Conservation (phyloP, 2,797 vertebrate species). For the Centroberyx gerrardi region DNA sequence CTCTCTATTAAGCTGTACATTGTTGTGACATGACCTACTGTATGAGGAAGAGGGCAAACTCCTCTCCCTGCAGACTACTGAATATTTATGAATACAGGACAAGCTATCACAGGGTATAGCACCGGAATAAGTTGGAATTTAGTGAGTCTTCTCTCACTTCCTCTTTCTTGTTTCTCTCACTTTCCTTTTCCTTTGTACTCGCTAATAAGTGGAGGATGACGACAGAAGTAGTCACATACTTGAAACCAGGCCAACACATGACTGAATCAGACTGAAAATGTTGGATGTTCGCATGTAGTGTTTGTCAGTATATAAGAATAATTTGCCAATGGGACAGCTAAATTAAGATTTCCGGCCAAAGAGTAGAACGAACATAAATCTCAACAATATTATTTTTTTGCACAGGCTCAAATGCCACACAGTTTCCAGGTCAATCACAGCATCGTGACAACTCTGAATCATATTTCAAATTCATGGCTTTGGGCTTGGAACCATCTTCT, state of each 20-base stretch:
- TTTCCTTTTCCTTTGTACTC: slow-evolving; percentile 26
- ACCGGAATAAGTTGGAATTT: slow-evolving; percentile 10
- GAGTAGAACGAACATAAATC: too few relatives aligned
- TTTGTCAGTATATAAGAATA: slow-evolving; percentile 38
- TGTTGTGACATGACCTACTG: neutral
- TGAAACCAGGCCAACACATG: slow-evolving; percentile 32
- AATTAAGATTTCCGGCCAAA: too few relatives aligned
- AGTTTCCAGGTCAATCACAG: slow-evolving; percentile 17
- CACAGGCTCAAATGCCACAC: neutral
- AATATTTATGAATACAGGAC: slow-evolving; percentile 42
- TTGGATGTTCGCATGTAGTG: slow-evolving; percentile 3
- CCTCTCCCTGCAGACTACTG: slow-evolving; percentile 7
- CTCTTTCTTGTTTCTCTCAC: slow-evolving; percentile 2
- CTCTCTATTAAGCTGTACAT: neutral
- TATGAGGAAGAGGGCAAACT: neutral
- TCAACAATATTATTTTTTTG: too few relatives aligned
- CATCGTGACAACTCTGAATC: slow-evolving; percentile 44
- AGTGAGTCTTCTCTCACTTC: slow-evolving; percentile 6
- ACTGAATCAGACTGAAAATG: slow-evolving; percentile 9
- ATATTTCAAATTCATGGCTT: slow-evolving; percentile 33
- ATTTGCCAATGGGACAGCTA: slow-evolving; percentile 6
- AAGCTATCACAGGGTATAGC: slow-evolving; percentile 26
- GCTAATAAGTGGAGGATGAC: slow-evolving; percentile 27
- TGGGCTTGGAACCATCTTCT: slow-evolving; percentile 31
- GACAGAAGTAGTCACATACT: slow-evolving; percentile 34